Conservation (phyloP, 2,888 invertebrate species). For the Leptarthrus brevirostris region DNA sequence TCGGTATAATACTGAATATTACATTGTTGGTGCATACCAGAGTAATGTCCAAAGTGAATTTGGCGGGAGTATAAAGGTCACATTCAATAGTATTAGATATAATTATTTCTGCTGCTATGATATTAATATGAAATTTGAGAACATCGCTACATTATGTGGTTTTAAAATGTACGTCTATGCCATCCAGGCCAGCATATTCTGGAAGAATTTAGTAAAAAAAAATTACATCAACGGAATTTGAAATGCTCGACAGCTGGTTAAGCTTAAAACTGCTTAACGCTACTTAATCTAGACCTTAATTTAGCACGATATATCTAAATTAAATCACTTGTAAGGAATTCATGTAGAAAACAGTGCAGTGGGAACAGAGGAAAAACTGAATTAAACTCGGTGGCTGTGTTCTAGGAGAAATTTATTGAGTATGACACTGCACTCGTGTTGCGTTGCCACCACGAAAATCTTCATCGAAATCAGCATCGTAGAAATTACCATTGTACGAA, state of each 20-base stretch:
- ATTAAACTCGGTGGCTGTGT: slow-evolving; percentile 15
- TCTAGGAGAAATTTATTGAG: slow-evolving; percentile 72
- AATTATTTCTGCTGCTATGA: no score
- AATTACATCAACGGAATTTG: slow-evolving; percentile 16
- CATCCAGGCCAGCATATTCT: no score
- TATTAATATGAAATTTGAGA: no score
- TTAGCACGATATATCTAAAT: slow-evolving; percentile 6
- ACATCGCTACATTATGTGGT: no score
- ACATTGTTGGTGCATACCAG: no score
- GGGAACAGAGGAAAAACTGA: slow-evolving; percentile 23
- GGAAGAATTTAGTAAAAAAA: no score
- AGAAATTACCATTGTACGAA: slow-evolving; percentile 68
- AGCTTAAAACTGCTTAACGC: neutral
- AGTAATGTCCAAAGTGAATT: no score
- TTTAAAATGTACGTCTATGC: no score
- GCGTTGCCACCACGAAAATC: slow-evolving; percentile 66
- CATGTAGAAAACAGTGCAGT: slow-evolving; percentile 13
- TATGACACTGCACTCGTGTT: slow-evolving; percentile 81
- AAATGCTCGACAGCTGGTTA: slow-evolving; percentile 4
- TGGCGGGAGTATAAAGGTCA: no score
- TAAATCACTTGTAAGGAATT: slow-evolving; percentile 15
- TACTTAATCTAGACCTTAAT: slow-evolving; percentile 9
- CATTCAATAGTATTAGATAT: no score
- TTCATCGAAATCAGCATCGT: slow-evolving; percentile 70
- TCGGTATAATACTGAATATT: no score